Evolutionary conservation across 2,888 invertebrate genomes (phyloP).

Genomic region (Rhagonycha lutea): DNA sequence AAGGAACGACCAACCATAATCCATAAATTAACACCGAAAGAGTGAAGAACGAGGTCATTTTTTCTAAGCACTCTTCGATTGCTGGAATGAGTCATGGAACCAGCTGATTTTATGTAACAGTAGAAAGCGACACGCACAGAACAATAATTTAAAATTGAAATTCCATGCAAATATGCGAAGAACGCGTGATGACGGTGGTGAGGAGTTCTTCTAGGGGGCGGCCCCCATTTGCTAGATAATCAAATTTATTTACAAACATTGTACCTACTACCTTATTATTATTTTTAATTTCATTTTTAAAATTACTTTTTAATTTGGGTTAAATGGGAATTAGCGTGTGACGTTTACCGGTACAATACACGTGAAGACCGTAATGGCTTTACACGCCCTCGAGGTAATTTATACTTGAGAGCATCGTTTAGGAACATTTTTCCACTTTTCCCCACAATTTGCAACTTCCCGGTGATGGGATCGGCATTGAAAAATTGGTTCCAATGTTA

Average conservation of each 20-base stretch:
- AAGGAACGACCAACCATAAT: background rate
- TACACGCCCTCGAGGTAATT: background rate
- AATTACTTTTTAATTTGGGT: conserved; percentile 9
- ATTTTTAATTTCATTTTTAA: conserved; percentile 5
- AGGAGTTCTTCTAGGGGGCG: background rate
- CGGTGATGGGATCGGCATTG: background rate
- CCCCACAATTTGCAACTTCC: background rate
- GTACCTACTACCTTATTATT: background rate
- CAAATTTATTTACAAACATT: background rate
- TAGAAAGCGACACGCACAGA: conserved; percentile 6
- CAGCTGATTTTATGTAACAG: conserved; percentile 15
- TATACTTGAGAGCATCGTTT: background rate
- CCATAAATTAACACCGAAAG: background rate
- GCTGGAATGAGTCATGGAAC: background rate
- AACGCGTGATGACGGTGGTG: background rate
- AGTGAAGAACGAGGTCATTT: background rate
- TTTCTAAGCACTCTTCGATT: background rate
- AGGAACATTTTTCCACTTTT: background rate
- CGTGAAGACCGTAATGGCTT: background rate
- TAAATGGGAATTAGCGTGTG: conserved; percentile 14
- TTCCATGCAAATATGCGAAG: conserved; percentile 1
- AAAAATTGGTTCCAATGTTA: background rate
- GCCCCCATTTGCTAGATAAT: background rate
- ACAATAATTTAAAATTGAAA: background rate
- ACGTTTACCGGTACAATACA: conserved; percentile 7